These are phyloP conservation scores for Dolichotis patagonum DNA, from an alignment of 2,113 vertebrate species.

Conservation along the genomic window DNA sequence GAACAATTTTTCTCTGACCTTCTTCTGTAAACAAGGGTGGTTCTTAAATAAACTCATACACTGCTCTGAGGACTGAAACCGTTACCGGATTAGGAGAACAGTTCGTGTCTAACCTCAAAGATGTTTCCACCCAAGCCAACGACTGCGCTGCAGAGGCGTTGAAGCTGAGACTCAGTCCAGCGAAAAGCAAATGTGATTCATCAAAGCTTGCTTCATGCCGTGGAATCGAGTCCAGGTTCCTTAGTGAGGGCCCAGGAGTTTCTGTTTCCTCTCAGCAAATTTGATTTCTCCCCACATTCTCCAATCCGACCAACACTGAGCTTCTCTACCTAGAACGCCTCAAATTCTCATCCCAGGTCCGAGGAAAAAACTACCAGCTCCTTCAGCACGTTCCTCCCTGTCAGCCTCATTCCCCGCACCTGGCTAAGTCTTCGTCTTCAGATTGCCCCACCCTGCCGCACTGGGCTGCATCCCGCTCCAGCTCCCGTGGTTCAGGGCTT, in stretches of 20 bases:
- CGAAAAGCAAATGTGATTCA: background rate
- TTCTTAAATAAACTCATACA: background rate
- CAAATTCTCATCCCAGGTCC: background rate
- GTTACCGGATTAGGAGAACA: background rate
- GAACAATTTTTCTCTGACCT: background rate
- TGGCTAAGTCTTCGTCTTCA: background rate
- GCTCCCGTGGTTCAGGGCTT: too few species aligned
- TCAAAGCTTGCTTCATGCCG: background rate
- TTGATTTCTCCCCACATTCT: background rate
- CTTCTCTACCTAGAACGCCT: background rate
- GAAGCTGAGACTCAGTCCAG: background rate
- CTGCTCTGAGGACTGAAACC: background rate
- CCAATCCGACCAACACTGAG: background rate
- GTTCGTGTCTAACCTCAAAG: accelerated
- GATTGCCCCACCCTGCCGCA: background rate
- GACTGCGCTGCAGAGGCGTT: accelerated
- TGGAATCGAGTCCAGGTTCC: background rate
- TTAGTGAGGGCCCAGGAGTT: background rate
- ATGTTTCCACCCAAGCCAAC: accelerated
- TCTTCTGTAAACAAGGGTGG: background rate
- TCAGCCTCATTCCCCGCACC: accelerated
- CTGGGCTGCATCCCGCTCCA: background rate
- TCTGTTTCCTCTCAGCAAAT: background rate
- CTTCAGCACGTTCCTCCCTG: background rate
- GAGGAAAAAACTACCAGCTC: background rate